A percentile compares a stretch with the other conserved stretches of the same genome.
Conservation (phyloP, 2,113 vertebrate species). For the Ptilorrhoa leucosticta region DNA sequence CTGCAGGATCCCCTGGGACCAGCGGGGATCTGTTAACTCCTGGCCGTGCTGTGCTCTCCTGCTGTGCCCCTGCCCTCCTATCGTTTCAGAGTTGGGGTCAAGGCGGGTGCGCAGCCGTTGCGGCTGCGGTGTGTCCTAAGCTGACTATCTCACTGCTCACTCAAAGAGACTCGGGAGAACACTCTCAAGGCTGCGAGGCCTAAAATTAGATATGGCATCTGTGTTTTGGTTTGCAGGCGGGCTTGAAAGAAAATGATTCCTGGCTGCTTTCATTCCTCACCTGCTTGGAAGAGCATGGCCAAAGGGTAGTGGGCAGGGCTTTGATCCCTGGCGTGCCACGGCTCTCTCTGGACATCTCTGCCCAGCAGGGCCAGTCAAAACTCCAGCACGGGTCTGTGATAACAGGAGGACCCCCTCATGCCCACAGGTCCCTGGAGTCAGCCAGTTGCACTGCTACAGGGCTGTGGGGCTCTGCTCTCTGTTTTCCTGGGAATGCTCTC, state of each 20-base stretch:
- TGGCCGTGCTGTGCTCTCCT: neutral
- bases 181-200: neutral
- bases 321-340: rapidly evolving
- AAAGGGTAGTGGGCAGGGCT: neutral
- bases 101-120: rapidly evolving
- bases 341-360: neutral
- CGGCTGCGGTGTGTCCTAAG: neutral
- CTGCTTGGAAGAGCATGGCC: neutral
- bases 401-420: rapidly evolving
- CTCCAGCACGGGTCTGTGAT: neutral
- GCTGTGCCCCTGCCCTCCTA: neutral
- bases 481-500: neutral
- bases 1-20: neutral
- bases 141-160: neutral
- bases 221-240: neutral
- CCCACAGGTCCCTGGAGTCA: neutral
- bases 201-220: conserved; percentile 59
- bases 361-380: neutral
- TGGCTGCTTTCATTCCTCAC: neutral
- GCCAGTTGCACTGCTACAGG: neutral
- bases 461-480: neutral
- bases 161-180: neutral
- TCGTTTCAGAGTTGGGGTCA: neutral
- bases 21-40: rapidly evolving
- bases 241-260: neutral